Evolutionary conservation across 2,113 vertebrate genomes (phyloP).

Genomic region (Chlamydotis undulata): DNA sequence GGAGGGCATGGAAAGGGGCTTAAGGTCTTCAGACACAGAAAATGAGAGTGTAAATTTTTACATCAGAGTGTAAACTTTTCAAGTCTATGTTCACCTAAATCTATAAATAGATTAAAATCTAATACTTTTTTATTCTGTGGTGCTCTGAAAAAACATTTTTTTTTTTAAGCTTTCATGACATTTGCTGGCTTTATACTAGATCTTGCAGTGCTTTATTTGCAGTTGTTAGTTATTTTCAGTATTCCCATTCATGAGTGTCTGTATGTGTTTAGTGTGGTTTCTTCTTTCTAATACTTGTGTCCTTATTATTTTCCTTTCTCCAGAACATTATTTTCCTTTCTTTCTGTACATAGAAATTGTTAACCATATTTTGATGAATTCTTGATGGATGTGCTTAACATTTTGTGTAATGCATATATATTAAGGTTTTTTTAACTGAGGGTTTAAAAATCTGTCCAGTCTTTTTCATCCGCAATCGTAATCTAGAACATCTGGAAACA

Average conservation of each 20-base stretch:
- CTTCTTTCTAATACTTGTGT: background rate
- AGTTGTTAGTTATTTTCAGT: background rate
- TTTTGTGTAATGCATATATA: background rate
- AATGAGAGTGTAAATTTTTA: background rate
- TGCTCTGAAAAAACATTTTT: background rate
- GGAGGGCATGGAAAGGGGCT: background rate
- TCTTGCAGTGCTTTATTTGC: background rate
- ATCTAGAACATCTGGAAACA: background rate
- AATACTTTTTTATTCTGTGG: background rate
- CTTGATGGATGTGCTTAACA: background rate
- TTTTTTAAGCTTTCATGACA: background rate
- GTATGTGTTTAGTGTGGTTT: background rate
- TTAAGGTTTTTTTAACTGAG: background rate
- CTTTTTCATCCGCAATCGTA: background rate
- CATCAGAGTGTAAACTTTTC: background rate
- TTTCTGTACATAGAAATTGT: background rate
- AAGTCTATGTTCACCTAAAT: background rate
- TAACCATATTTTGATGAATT: background rate
- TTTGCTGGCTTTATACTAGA: background rate
- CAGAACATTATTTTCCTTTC: background rate
- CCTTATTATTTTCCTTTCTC: background rate
- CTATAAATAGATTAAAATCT: background rate
- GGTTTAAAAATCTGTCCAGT: background rate
- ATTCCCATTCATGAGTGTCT: background rate
- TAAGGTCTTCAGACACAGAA: background rate